Conservation (phyloP, 2,797 vertebrate species). For the Crenuchus spilurus region DNA sequence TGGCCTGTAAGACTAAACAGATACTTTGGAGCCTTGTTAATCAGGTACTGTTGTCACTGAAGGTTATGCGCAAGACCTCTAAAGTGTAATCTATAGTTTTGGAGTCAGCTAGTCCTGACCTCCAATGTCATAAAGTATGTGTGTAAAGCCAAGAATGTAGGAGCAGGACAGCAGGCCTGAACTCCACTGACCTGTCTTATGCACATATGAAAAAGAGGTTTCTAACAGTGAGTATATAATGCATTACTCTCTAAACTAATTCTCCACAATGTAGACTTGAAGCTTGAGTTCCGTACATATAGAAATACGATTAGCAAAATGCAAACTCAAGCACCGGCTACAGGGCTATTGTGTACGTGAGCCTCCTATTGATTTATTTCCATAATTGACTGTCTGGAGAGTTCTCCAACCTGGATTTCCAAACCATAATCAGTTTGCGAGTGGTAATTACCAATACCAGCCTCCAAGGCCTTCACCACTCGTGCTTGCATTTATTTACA, state of each 20-base stretch:
- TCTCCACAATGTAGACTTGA: slow-evolving; percentile 1
- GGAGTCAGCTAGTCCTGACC: too few species aligned
- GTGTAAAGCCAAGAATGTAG: too few species aligned
- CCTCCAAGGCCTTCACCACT: slow-evolving; percentile 38
- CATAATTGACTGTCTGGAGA: slow-evolving; percentile 50
- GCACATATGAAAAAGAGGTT: too few species aligned
- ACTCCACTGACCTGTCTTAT: too few species aligned
- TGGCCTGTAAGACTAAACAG: too few species aligned
- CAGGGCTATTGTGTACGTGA: slow-evolving; percentile 32
- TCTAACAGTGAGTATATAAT: neutral
- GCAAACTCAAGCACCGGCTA: slow-evolving; percentile 7
- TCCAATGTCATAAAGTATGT: too few species aligned
- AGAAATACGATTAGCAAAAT: slow-evolving; percentile 19
- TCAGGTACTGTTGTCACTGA: too few species aligned
- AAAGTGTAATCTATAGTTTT: too few species aligned
- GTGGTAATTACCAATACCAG: slow-evolving; percentile 44
- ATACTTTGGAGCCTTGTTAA: too few species aligned
- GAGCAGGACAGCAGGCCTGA: too few species aligned
- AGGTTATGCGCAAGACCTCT: too few species aligned
- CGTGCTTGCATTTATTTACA: slow-evolving; percentile 15
- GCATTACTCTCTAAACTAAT: neutral
- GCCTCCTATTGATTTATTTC: slow-evolving; percentile 49
- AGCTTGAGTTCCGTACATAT: neutral
- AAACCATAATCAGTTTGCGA: slow-evolving; percentile 42
- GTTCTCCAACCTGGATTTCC: slow-evolving; percentile 48